Conservation (phyloP, 1,140 invertebrate species). For the Drosophila equinoxialis region DNA sequence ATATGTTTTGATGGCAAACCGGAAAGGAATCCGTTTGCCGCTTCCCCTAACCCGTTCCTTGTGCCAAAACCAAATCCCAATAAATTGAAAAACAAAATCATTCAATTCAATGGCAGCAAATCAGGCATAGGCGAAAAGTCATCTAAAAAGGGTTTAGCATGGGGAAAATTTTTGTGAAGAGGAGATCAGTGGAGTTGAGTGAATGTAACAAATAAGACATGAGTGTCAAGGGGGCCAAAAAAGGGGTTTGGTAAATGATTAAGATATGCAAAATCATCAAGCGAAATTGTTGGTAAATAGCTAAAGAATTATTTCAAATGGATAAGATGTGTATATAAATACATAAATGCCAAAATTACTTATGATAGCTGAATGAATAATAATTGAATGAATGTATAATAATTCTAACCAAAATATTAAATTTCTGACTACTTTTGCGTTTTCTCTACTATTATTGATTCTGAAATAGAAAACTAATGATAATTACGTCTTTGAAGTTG, state of each 20-base stretch:
- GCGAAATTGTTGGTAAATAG: background rate
- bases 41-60: slow-evolving; percentile 6
- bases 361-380: background rate
- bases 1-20: slow-evolving; percentile 61
- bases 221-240: background rate
- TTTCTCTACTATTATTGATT: too few relatives aligned
- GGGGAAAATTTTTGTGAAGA: background rate
- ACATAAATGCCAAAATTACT: background rate
- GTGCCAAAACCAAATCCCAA: slow-evolving; percentile 60
- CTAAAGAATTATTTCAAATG: slow-evolving; percentile 8
- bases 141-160: slow-evolving; percentile 49
- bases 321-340: slow-evolving; percentile 6
- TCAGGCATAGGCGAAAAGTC: slow-evolving; percentile 60
- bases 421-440: too few relatives aligned
- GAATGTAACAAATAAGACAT: slow-evolving; percentile 60
- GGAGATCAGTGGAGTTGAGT: slow-evolving; percentile 42
- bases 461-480: too few relatives aligned
- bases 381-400: too few relatives aligned
- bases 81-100: slow-evolving; percentile 82
- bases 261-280: slow-evolving; percentile 22
- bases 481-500: too few relatives aligned
- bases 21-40: slow-evolving; percentile 17
- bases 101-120: slow-evolving; percentile 77
- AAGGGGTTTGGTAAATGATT: too few relatives aligned
- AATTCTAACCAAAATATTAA: background rate